These are phyloP conservation scores for Harmothoe impar DNA, from an alignment of 2,888 invertebrate genomes.

Conservation along the genomic window DNA sequence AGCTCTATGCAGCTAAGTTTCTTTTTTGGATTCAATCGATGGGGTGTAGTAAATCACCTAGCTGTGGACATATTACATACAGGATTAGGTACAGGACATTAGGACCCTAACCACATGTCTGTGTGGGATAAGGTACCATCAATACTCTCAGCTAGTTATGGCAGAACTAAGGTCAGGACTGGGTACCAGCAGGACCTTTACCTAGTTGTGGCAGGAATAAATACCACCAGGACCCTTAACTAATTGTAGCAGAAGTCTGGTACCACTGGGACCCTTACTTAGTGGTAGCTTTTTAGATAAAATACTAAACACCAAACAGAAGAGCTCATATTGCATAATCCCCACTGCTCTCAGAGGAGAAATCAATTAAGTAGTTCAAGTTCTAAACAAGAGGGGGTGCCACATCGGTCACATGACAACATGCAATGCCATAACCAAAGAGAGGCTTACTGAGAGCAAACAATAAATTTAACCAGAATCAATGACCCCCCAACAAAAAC, in stretches of 20 bases:
- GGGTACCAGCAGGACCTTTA: too few species aligned
- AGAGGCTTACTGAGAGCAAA: neutral
- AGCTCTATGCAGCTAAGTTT: too few species aligned
- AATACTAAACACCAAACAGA: neutral
- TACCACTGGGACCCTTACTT: neutral
- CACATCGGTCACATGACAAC: slow-evolving; percentile 2
- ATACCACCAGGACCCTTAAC: neutral
- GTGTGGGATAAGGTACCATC: too few species aligned
- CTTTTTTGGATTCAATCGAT: too few species aligned
- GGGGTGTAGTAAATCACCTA: too few species aligned
- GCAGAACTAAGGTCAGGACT: too few species aligned
- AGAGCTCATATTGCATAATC: neutral
- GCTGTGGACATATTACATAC: too few species aligned
- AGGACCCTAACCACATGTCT: too few species aligned
- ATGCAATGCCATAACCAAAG: neutral
- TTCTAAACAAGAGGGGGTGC: neutral
- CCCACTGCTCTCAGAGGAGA: neutral
- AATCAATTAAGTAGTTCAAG: slow-evolving; percentile 5
- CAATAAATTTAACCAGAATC: neutral
- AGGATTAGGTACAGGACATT: too few species aligned
- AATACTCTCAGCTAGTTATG: too few species aligned
- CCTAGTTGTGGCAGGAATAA: too few species aligned
- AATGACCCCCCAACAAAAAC: neutral
- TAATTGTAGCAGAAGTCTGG: neutral
- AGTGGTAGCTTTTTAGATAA: neutral